Base-by-base conservation (phyloP, 2,888 invertebrate species). In the Drosophila neutralis region DNA sequence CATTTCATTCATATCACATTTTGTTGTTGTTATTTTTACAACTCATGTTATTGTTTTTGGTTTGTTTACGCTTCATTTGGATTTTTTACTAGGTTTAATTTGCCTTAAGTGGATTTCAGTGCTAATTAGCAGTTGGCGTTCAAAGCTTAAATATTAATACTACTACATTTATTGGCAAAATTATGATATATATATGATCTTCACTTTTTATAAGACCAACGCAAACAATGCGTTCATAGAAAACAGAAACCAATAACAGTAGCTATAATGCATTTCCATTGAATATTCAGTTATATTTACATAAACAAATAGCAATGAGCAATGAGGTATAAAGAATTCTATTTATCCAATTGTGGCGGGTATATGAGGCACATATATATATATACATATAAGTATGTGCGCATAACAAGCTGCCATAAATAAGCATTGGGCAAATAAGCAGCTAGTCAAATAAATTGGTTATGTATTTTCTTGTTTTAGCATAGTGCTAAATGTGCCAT, bases 1-100 rank as follows among this genome's bases (percentile, higher is more conserved):
- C 58, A 40, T 65, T 86, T 81, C 89, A 89, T 89, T 85, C 87
- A 85, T 87, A 64, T 62, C 36, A 71, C 68, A 45, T 45, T 45
- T 36, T 36, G 33, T 29, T 81, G 69, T 79, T 73, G 72, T 75
- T 72, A 64, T 57, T 74, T 73, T 72, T 77, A 52, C 58, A 51
- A 69, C 63, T 40, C 64, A 51, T 56, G 67, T 67, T 83, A 74
- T 69, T 76, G 36, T 73, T 42, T 62, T 59, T 63, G 33, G 29
- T 68, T 82, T 85, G 77, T 81, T 86, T 80, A 89, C 85, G 85
- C 89, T 89, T 89, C 88, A 84, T 78, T 86, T 87, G 73, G 78
- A 69, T 74, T 73, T 85, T 70, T 74, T 69, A 52, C 59, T 73
- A 21, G 60, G 53, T 40, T 78, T 64, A 61, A 64, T 71, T 73